Evolutionary conservation across 92 coral and sea anemone species (phyloP).

Genomic region (Porites cylindrica): DNA sequence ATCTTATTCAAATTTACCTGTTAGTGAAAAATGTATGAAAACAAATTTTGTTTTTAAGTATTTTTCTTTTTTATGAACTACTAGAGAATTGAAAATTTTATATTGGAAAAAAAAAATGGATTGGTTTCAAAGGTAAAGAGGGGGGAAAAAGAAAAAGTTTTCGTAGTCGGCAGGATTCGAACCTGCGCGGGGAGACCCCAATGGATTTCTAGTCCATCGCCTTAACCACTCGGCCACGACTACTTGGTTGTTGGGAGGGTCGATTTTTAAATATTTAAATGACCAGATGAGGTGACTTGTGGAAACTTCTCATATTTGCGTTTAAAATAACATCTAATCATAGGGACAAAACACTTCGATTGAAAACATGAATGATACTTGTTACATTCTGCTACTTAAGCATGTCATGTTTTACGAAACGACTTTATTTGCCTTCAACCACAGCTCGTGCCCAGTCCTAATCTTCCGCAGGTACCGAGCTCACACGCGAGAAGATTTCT

Average conservation of each 20-base stretch:
- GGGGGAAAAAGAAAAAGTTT: background rate
- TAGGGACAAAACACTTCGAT: background rate
- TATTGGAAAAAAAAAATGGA: background rate
- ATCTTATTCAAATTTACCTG: too few relatives aligned
- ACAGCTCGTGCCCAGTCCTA: background rate
- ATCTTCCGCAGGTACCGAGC: too few relatives aligned
- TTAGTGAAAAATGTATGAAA: too few relatives aligned
- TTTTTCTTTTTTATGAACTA: too few relatives aligned
- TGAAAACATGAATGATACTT: background rate
- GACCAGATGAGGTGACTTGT: too few relatives aligned
- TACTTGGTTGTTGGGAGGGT: accelerated
- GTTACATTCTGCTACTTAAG: background rate
- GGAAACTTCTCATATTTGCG: too few relatives aligned
- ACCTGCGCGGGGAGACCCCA: constrained; percentile 96
- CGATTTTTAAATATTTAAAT: background rate
- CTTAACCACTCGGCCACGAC: constrained; percentile 98
- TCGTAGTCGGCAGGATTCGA: constrained; percentile 82
- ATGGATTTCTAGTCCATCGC: constrained; percentile 96
- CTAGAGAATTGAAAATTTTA: too few relatives aligned
- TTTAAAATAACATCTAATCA: too few relatives aligned
- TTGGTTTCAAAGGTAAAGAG: background rate
- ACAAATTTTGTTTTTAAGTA: too few relatives aligned
- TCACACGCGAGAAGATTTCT: too few relatives aligned
- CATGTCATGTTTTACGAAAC: too few relatives aligned
- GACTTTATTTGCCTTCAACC: background rate